These are phyloP conservation scores for Lamellibrachia satsuma DNA, from an alignment of 2,888 invertebrate genomes.

Conservation along the genomic window DNA sequence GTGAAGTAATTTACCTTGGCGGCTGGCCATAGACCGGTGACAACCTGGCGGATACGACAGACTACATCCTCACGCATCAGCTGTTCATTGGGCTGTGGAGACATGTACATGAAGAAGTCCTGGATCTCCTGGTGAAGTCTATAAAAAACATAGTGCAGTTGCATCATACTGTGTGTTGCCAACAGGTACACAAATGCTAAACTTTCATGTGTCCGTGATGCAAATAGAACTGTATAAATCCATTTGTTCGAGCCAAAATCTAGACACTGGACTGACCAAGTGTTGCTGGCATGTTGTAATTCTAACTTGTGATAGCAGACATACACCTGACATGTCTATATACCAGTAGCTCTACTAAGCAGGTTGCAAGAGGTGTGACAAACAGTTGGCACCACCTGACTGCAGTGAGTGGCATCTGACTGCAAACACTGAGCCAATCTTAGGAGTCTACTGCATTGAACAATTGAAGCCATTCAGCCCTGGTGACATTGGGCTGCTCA, in stretches of 20 bases:
- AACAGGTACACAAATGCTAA: neutral
- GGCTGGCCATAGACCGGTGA: conserved; percentile 39
- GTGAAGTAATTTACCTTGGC: conserved; percentile 36
- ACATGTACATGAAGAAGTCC: conserved; percentile 43
- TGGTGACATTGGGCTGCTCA: neutral
- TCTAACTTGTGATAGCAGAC: neutral
- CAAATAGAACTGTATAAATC: neutral
- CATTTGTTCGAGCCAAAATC: neutral
- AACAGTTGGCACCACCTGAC: neutral
- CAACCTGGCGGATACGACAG: conserved; percentile 33
- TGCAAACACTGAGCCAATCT: neutral
- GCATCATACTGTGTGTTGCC: neutral
- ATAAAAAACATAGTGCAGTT: conserved; percentile 40
- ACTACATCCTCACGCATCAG: conserved; percentile 39
- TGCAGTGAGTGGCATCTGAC: neutral
- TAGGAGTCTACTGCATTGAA: neutral
- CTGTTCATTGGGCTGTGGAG: conserved; percentile 38
- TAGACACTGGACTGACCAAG: neutral
- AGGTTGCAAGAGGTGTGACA: neutral
- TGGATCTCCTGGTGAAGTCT: conserved; percentile 42
- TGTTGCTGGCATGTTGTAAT: neutral
- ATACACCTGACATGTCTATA: neutral
- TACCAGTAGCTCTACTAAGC: neutral
- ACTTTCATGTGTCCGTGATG: neutral
- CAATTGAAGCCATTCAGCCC: neutral